Base-by-base conservation (phyloP, 2,888 invertebrate species). In the Hydropsyche betteni region DNA sequence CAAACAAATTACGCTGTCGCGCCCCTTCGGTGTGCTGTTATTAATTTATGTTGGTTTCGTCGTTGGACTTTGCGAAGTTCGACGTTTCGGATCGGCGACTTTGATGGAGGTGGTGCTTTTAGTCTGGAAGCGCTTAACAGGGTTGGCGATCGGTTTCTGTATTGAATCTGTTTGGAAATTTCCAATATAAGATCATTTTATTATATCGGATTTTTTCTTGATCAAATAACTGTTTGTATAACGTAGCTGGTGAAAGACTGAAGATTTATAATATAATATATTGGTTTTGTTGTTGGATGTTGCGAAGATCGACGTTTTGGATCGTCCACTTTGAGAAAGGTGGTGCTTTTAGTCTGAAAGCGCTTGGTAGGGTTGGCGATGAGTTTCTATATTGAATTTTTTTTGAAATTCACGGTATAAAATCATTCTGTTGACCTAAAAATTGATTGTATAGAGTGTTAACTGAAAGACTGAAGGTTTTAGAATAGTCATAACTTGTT, bases 1-100 rank as follows among this genome's bases (percentile, higher is more conserved):
- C 16, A 55, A 55, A 55, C 55, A 55, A 55, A 55, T 55, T 55
- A 55, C 55, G 0, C 8, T n/a, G 55, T 55, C 16, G n/a, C 51
- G n/a, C 16, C 55, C 55, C 12, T 14, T 16, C 55, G 12, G 8
- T 14, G 55, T 6, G 55, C 51, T 24, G 16, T 55, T 55, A 55
- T 14, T 55, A 55, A 55, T 55, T n/a, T 55, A 55, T 55, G 55
- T 55, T 16, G 12, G 55, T 14, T 44, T 44, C 44, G 44, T 44
- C 44, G 44, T 8, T 44, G 44, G 44, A 44, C 44, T 8, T 44
- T 44, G 44, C 44, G 10, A 44, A 44, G 44, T 44, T 44, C 10
- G 44, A 44, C 44, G 44, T 44, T 44, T 44, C 44, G 6, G 44
- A 44, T 44, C 44, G 7, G 6, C 7, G 10, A 10, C 44, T 44